Base-by-base conservation (phyloP, 2,888 invertebrate genomes). In the Xylota sylvarum region DNA sequence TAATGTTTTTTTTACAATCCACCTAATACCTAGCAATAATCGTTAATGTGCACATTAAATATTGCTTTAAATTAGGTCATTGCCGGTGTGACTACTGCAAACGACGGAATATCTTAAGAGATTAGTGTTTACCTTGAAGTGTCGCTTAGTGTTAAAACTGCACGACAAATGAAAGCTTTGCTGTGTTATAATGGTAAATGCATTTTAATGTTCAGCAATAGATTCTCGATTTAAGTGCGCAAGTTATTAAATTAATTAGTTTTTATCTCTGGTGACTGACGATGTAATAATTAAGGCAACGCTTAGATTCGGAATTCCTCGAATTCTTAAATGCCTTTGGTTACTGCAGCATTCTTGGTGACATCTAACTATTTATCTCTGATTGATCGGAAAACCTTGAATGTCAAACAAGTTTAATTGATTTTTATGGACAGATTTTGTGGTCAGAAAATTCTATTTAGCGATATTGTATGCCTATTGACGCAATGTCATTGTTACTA, bases 51-150 rank as follows among this genome's bases (percentile, higher is more conserved):
- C n/a, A n/a, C 12, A 52, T 32, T 32, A 30, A 56, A 9, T 55
- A 55, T 55, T 55, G 30, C 30, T 35, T 56, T 56, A n/a, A 55
- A 30, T 6, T 56, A 17, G 32, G 56, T 56, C 56, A 56, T 56
- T 56, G 32, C n/a, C 35, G 23, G 14, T 32, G 14, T 30, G 19
- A 30, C 23, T 27, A 52, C 6, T 23, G 5, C 52, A 52, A 23
- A 23, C 23, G 23, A 23, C 23, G 10, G 27, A 48, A 48, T 48
- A 19, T 19, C 9, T 48, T 48, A 23, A 50, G 48, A 50, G 23
- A 50, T 50, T 50, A 23, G 6, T 4, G 23, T 27, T 50, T 0
- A 30, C 52, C 23, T 23, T 52, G 12, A 3, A 27, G n/a, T 27
- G 52, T 23, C 52, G n/a, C 27, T 52, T 30, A 52, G 27, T 52